A percentile compares a stretch with the other conserved stretches of the same genome.
Conservation (phyloP, 2,797 vertebrate species). For the Eospalax fontanierii region DNA sequence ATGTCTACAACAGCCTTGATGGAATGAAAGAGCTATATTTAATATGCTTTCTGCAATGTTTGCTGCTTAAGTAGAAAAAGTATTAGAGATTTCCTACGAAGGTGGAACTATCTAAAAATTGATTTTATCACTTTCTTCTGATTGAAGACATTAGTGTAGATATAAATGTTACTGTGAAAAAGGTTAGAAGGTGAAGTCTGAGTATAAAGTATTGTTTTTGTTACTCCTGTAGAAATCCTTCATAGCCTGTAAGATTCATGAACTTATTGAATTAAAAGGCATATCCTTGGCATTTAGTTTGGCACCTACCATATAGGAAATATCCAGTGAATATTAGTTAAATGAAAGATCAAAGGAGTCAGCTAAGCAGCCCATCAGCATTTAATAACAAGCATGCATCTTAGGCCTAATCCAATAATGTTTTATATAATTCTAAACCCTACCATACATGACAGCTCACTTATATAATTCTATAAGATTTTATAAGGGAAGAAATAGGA, state of each 20-base stretch:
- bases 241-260: not conserved
- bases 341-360: constrained; percentile 6
- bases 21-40: not conserved
- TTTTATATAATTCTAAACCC: not conserved
- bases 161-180: not conserved
- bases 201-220: not conserved
- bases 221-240: not conserved
- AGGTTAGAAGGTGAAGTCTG: constrained; percentile 10
- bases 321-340: constrained; percentile 47
- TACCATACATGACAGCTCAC: constrained; percentile 1
- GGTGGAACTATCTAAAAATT: constrained; percentile 17
- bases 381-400: constrained; percentile 3
- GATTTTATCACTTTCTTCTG: not conserved
- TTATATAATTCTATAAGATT: not conserved
- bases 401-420: not conserved
- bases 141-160: constrained; percentile 39
- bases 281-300: not conserved
- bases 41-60: constrained; percentile 2
- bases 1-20: not conserved
- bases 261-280: constrained; percentile 47
- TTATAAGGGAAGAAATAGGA: not conserved
- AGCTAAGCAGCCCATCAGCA: not conserved
- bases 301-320: not conserved
- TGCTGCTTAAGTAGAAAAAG: constrained; percentile 11
- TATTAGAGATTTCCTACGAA: constrained; percentile 14